Percentiles rank a stretch among this genome's conserved stretches.
Conservation (phyloP, 2,113 vertebrate species). For the Ariopsis seemanni region DNA sequence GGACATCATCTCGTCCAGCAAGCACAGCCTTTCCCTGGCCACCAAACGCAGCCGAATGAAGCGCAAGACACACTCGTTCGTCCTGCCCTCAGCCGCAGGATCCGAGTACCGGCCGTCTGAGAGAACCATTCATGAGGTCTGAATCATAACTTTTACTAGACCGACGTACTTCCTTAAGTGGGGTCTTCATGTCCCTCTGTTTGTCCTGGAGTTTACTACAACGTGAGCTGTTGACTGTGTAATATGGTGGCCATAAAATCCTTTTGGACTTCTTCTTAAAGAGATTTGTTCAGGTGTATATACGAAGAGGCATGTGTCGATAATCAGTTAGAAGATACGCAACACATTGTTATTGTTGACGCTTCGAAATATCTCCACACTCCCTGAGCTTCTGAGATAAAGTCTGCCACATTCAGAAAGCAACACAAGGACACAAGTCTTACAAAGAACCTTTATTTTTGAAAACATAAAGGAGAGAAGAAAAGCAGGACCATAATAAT, state of each 20-base stretch:
- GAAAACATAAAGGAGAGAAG: not conserved
- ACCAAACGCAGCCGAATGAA: constrained; percentile 93
- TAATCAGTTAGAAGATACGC: not conserved
- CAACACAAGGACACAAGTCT: not conserved
- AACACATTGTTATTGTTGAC: not conserved
- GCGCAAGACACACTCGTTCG: constrained; percentile 95
- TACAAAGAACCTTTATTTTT: not conserved
- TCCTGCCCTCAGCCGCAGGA: constrained; percentile 80
- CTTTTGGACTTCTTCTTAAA: constrained; percentile 6
- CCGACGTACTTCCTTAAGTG: not conserved
- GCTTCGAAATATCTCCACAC: not conserved
- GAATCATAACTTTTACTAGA: constrained; percentile 51
- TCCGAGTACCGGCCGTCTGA: constrained; percentile 89
- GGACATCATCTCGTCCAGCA: constrained; percentile 94
- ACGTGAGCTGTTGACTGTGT: not conserved
- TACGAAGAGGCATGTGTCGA: not conserved
- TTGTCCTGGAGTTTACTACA: not conserved
- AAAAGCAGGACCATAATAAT: not conserved
- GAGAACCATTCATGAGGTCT: constrained; percentile 95
- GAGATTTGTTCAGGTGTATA: not conserved
- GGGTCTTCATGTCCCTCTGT: constrained; percentile 3
- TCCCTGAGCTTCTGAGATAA: not conserved
- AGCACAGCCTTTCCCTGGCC: constrained; percentile 92
- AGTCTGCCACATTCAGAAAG: not conserved
- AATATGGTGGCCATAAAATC: constrained; percentile 9